phyloP scores from a whole-genome alignment of 2,888 invertebrate species.

The Gordius sp. region DNA sequence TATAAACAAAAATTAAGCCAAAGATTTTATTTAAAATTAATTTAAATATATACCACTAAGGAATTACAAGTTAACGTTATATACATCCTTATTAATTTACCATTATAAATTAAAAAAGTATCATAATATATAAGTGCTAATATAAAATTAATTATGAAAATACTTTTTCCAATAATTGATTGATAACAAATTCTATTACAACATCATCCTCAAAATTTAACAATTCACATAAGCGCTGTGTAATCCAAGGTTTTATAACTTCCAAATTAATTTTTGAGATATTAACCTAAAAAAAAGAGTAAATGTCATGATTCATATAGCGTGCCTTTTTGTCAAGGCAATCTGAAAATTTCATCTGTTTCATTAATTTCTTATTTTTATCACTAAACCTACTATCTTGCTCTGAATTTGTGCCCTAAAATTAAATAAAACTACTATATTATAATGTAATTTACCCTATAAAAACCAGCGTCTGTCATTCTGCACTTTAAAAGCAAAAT shows the following conservation, averaged over 20 bases:
- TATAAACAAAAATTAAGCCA: too few species aligned
- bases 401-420: conserved; percentile 85
- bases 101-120: neutral
- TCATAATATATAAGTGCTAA: neutral
- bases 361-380: conserved; percentile 93
- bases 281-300: conserved; percentile 45
- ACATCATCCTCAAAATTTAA: conserved; percentile 95
- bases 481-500: too few species aligned
- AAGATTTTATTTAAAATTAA: too few species aligned
- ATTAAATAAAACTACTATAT: conserved; percentile 22
- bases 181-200: conserved; percentile 88
- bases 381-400: conserved; percentile 97
- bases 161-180: conserved; percentile 74
- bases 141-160: conserved; percentile 26
- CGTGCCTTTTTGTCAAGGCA: conserved; percentile 69
- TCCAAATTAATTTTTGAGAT: conserved; percentile 93
- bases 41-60: neutral
- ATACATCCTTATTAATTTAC: neutral
- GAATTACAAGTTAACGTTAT: neutral
- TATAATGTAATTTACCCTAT: neutral
- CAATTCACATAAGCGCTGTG: conserved; percentile 74
- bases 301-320: too few species aligned
- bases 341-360: conserved; percentile 91
- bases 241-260: conserved; percentile 93
- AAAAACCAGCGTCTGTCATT: conserved; percentile 14